Percentiles rank a stretch among this genome's conserved stretches.
Conservation (phyloP, 92 coral and sea anemone species). For the Zoanthus sansibaricus region DNA sequence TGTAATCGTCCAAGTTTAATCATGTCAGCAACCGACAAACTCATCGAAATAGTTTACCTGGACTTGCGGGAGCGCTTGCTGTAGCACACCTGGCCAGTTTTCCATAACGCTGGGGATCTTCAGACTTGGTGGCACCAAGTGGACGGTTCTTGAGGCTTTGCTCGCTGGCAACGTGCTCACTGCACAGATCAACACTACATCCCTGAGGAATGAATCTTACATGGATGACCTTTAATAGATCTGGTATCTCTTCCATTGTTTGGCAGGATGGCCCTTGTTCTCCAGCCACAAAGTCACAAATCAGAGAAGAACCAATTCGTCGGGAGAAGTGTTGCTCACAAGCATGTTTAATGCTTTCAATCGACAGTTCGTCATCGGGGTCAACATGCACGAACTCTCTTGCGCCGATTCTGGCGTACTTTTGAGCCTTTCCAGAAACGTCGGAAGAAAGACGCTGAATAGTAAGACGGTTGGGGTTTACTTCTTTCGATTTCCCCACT, state of each 20-base stretch:
- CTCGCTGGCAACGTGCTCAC: slow-evolving; percentile 11
- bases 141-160: slow-evolving; percentile 9
- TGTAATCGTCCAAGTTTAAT: slow-evolving; percentile 43
- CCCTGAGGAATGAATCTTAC: slow-evolving; percentile 50
- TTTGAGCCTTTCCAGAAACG: slow-evolving; percentile 15
- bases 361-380: slow-evolving; percentile 48
- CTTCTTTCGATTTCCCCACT: slow-evolving; percentile 27
- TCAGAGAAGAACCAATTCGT: slow-evolving; percentile 32
- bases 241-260: slow-evolving; percentile 54
- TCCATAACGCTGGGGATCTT: slow-evolving; percentile 14
- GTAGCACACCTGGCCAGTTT: slow-evolving; percentile 12
- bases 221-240: slow-evolving; percentile 37
- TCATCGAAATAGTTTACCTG: slow-evolving; percentile 55
- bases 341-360: slow-evolving; percentile 48
- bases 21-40: slow-evolving; percentile 68
- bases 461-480: slow-evolving; percentile 26
- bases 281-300: slow-evolving; percentile 58
- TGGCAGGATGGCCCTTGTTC: slow-evolving; percentile 62
- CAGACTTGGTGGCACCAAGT: slow-evolving; percentile 22
- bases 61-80: slow-evolving; percentile 23
- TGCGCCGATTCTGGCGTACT: slow-evolving; percentile 9
- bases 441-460: slow-evolving; percentile 28
- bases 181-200: not conserved
- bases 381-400: slow-evolving; percentile 6
- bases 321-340: slow-evolving; percentile 52